Conservation (phyloP, 1,140 invertebrate genomes). For the Plodia interpunctella region DNA sequence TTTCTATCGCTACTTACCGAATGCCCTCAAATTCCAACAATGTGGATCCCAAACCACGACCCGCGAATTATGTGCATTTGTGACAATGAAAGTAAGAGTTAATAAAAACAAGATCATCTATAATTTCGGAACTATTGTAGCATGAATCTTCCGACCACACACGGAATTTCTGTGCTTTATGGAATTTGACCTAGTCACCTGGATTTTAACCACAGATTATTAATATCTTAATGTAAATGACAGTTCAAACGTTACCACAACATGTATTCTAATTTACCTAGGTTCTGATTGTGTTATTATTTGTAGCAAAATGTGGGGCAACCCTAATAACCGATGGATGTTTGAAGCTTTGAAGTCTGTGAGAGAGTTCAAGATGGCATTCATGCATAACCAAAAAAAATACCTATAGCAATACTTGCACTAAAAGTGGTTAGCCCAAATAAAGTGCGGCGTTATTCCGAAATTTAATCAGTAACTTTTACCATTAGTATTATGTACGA, state of each 20-base stretch:
- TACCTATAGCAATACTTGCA: background rate
- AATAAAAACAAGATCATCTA: background rate
- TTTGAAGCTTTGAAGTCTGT: background rate
- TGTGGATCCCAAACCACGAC: background rate
- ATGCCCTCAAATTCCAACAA: no score
- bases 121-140: slow-evolving; percentile 4
- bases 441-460: background rate
- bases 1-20: no score
- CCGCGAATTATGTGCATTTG: slow-evolving; percentile 5
- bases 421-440: background rate
- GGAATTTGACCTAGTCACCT: slow-evolving; percentile 2
- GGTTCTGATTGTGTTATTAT: background rate
- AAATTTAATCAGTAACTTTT: background rate
- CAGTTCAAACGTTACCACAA: background rate
- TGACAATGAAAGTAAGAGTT: slow-evolving; percentile 15
- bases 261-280: background rate
- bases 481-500: no score
- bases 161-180: background rate
- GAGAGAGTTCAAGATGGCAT: background rate
- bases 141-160: slow-evolving; percentile 11
- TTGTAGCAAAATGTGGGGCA: background rate
- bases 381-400: background rate
- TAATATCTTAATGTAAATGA: background rate
- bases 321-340: background rate
- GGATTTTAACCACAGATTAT: background rate